These are phyloP conservation scores for Lipophrys pholis DNA, from an alignment of 2,113 vertebrate species.

Conservation along the genomic window DNA sequence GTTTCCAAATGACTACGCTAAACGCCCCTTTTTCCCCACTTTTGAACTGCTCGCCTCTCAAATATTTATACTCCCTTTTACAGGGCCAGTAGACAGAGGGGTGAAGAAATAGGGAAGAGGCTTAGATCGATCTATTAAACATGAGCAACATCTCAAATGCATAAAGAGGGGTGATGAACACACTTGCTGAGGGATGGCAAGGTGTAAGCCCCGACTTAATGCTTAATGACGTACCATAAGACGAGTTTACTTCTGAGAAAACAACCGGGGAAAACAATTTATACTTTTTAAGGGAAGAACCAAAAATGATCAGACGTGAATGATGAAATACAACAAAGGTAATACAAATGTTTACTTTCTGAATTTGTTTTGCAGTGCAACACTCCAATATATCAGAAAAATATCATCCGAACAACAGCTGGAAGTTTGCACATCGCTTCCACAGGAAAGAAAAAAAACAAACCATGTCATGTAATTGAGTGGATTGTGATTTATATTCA, in stretches of 20 bases:
- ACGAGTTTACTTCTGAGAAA: slow-evolving; percentile 46
- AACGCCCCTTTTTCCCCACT: slow-evolving; percentile 69
- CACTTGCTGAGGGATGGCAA: slow-evolving; percentile 48
- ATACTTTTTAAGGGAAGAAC: slow-evolving; percentile 2
- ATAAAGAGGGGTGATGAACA: slow-evolving; percentile 66
- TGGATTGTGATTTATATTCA: slow-evolving; percentile 45
- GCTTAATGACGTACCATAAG: slow-evolving; percentile 36
- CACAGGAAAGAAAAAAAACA: background rate
- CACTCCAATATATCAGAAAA: no score
- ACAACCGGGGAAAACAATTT: slow-evolving; percentile 14
- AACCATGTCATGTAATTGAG: slow-evolving; percentile 17
- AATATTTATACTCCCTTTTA: slow-evolving; percentile 81
- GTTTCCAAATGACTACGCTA: slow-evolving; percentile 73
- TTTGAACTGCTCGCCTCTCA: slow-evolving; percentile 73
- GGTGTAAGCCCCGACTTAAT: slow-evolving; percentile 62
- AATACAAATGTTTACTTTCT: slow-evolving; percentile 32
- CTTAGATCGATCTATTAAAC: slow-evolving; percentile 78
- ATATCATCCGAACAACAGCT: slow-evolving; percentile 42
- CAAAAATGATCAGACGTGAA: slow-evolving; percentile 16
- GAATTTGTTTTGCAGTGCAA: background rate
- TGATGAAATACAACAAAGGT: slow-evolving; percentile 13
- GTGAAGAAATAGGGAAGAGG: slow-evolving; percentile 60
- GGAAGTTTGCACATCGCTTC: slow-evolving; percentile 35
- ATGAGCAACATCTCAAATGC: slow-evolving; percentile 79
- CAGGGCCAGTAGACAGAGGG: slow-evolving; percentile 58